A percentile compares a stretch with the other conserved stretches of the same genome.
Evolutionary conservation across 2,888 invertebrate species (phyloP).

Genomic region (Trypoxylon attenuatum): DNA sequence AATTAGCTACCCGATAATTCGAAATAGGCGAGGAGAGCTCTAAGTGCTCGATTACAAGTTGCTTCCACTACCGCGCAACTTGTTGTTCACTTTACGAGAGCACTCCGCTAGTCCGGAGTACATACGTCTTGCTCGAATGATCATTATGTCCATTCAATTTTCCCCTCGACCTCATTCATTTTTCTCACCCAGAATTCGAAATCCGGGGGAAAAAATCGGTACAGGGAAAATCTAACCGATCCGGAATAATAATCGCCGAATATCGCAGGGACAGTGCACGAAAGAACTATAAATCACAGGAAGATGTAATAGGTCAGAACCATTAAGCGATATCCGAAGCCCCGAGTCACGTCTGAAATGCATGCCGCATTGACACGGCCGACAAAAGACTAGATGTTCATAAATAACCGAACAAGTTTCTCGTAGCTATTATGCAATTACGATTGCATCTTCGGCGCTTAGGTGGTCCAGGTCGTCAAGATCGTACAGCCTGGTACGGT

Average conservation of each 20-base stretch:
- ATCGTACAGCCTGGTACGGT: constrained; percentile 37
- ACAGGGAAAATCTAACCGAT: too few relatives aligned
- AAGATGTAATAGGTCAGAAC: neutral
- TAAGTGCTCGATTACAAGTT: too few relatives aligned
- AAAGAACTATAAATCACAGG: neutral
- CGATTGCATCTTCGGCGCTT: constrained; percentile 68
- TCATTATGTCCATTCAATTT: too few relatives aligned
- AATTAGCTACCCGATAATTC: neutral
- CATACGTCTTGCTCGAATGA: too few relatives aligned
- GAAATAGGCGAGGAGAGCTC: too few relatives aligned
- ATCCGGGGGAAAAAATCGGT: too few relatives aligned
- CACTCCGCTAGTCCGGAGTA: too few relatives aligned
- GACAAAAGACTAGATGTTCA: constrained; percentile 63
- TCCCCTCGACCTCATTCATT: too few relatives aligned
- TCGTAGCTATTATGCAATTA: constrained; percentile 71
- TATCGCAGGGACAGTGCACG: neutral
- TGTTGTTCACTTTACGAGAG: too few relatives aligned
- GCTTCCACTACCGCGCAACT: too few relatives aligned
- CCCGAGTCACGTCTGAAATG: constrained; percentile 30
- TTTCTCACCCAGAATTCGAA: too few relatives aligned
- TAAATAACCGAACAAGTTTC: constrained; percentile 70
- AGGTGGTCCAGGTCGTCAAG: constrained; percentile 65
- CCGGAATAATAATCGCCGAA: too few relatives aligned
- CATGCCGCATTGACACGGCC: constrained; percentile 63
- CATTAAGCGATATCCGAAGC: constrained; percentile 3